phyloP scores from a whole-genome alignment of 2,113 vertebrate species.

The Gadus macrocephalus region DNA sequence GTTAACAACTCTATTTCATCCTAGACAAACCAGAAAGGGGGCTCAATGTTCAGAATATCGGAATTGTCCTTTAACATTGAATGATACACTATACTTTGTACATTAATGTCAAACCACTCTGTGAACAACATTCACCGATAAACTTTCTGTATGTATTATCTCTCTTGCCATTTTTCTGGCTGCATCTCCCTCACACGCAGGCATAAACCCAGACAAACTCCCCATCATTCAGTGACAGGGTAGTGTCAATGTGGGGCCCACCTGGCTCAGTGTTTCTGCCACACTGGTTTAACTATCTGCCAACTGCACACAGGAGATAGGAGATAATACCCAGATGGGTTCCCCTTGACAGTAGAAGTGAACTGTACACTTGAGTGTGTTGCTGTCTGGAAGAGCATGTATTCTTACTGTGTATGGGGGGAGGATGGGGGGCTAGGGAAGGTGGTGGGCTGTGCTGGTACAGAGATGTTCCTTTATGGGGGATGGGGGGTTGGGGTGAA shows the following conservation, averaged over 20 bases:
- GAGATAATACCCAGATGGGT: constrained; percentile 64
- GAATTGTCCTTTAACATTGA: no score
- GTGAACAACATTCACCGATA: no score
- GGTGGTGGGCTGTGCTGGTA: constrained; percentile 7
- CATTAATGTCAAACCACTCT: constrained; percentile 19
- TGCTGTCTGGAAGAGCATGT: constrained; percentile 14
- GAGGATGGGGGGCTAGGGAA: constrained; percentile 47
- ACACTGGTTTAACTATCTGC: constrained; percentile 66
- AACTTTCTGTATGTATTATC: no score
- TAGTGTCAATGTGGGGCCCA: constrained; percentile 37
- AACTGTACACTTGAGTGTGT: constrained; percentile 36
- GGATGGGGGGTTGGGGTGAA: no score
- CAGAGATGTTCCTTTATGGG: not conserved
- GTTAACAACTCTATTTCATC: no score
- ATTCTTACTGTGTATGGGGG: constrained; percentile 14
- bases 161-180: no score
- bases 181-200: not conserved
- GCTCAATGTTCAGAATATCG: no score
- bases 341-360: constrained; percentile 57
- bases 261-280: constrained; percentile 58
- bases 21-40: no score
- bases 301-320: constrained; percentile 63
- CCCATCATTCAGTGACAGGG: not conserved
- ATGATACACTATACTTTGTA: no score
- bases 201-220: constrained; percentile 38